A percentile compares a stretch with the other conserved stretches of the same genome.
Conservation (phyloP, 2,888 invertebrate genomes). For the Drosophila kuntzei region DNA sequence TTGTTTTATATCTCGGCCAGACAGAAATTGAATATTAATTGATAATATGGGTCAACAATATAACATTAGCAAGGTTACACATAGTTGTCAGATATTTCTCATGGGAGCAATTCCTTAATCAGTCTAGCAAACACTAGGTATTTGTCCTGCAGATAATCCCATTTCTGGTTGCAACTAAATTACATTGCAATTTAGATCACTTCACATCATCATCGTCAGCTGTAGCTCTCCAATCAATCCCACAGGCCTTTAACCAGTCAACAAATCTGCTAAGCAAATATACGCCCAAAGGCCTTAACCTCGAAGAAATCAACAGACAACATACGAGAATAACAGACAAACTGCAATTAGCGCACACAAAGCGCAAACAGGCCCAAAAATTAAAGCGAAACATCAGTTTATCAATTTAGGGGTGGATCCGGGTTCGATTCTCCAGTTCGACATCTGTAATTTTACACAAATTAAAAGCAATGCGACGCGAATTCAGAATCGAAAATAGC, state of each 20-base stretch:
- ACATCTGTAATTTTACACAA: slow-evolving; percentile 67
- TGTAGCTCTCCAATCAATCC: slow-evolving; percentile 33
- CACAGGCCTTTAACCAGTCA: slow-evolving; percentile 45
- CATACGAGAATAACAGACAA: slow-evolving; percentile 42
- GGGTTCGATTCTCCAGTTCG: slow-evolving; percentile 9
- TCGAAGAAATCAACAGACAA: slow-evolving; percentile 43
- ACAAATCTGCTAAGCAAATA: slow-evolving; percentile 59
- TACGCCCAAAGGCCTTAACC: slow-evolving; percentile 43
- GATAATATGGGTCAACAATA: slow-evolving; percentile 38
- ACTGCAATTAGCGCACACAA: slow-evolving; percentile 71
- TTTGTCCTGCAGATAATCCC: slow-evolving; percentile 45
- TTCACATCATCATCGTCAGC: slow-evolving; percentile 30
- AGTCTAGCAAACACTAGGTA: slow-evolving; percentile 34
- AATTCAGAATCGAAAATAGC: slow-evolving; percentile 38
- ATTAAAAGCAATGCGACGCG: slow-evolving; percentile 58
- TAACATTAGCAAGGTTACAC: slow-evolving; percentile 1
- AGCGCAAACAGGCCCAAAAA: slow-evolving; percentile 58
- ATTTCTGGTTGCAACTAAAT: slow-evolving; percentile 40
- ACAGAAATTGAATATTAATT: slow-evolving; percentile 43
- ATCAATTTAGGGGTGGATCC: slow-evolving; percentile 29
- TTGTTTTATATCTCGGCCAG: slow-evolving; percentile 47
- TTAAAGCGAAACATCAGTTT: slow-evolving; percentile 5
- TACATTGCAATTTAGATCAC: slow-evolving; percentile 57
- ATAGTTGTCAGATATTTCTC: neutral
- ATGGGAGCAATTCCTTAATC: slow-evolving; percentile 9